Percentiles rank a stretch among this genome's conserved stretches.
Conservation (phyloP, 2,113 vertebrate genomes). For the Oryzias melastigma region DNA sequence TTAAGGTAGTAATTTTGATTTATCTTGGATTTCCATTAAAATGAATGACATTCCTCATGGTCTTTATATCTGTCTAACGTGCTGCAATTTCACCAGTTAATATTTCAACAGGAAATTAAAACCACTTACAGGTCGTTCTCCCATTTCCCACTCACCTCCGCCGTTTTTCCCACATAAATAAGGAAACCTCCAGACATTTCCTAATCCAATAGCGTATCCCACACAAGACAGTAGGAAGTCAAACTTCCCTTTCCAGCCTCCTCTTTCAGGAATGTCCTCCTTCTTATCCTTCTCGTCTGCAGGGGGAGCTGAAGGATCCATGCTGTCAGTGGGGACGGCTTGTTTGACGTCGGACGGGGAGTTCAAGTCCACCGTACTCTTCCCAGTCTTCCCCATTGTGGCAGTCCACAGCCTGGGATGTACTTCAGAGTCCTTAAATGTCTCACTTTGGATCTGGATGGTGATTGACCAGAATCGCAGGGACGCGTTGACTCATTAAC, state of each 20-base stretch:
- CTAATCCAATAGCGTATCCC: conserved; percentile 88
- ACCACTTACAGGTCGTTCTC: neutral
- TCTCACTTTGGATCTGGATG: conserved; percentile 1
- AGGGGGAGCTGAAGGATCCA: conserved; percentile 34
- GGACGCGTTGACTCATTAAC: neutral
- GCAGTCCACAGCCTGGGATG: conserved; percentile 26
- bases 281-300: conserved; percentile 48
- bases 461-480: conserved; percentile 14
- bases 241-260: conserved; percentile 90
- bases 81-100: too few species aligned
- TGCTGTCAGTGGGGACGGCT: conserved; percentile 76
- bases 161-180: conserved; percentile 93
- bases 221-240: conserved; percentile 90
- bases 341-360: conserved; percentile 80
- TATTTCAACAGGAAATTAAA: too few species aligned
- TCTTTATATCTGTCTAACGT: too few species aligned
- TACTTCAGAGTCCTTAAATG: neutral
- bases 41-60: too few species aligned
- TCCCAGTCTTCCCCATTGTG: conserved; percentile 83
- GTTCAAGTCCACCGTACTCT: conserved; percentile 79
- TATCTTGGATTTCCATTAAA: too few species aligned
- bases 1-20: too few species aligned
- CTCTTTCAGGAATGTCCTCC: conserved; percentile 79
- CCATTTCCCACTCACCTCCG: conserved; percentile 76
- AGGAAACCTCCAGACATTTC: conserved; percentile 92